A percentile compares a stretch with the other conserved stretches of the same genome.
Conservation (phyloP, 1,140 invertebrate genomes). For the Vollenhovia emeryi region DNA sequence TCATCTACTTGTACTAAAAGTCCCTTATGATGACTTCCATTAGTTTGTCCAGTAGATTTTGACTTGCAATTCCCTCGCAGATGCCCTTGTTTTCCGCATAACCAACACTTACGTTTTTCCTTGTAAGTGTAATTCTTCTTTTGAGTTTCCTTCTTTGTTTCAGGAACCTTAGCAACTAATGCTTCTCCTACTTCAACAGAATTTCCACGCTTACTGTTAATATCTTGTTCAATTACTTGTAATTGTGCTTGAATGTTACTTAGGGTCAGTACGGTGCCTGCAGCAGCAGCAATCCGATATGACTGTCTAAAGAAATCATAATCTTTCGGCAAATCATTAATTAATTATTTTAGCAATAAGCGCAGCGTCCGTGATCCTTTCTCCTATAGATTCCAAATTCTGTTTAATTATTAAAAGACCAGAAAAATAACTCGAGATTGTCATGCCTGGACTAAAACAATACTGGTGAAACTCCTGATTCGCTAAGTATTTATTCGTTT, state of each 20-base stretch:
- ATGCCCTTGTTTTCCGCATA: not conserved
- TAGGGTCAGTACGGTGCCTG: not conserved
- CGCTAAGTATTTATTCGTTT: not conserved
- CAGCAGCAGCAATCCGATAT: not conserved
- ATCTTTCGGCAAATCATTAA: not conserved
- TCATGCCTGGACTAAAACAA: not conserved
- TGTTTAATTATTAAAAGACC: not conserved
- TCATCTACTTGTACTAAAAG: not conserved
- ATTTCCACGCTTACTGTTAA: not conserved
- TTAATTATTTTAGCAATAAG: not conserved
- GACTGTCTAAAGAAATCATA: not conserved
- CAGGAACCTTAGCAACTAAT: not conserved
- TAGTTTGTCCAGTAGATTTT: not conserved
- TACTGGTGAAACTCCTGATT: not conserved
- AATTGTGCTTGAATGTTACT: not conserved
- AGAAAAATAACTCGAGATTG: not conserved
- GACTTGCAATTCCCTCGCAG: not conserved
- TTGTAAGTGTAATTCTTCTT: not conserved
- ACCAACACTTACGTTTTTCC: not conserved
- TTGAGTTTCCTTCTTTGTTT: not conserved
- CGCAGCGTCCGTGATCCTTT: not conserved
- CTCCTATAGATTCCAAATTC: not conserved
- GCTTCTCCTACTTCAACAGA: not conserved
- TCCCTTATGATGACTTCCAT: not conserved
- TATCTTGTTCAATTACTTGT: not conserved